Evolutionary conservation across 2,888 invertebrate genomes (phyloP).

Genomic region (Drosophila anomalipes): DNA sequence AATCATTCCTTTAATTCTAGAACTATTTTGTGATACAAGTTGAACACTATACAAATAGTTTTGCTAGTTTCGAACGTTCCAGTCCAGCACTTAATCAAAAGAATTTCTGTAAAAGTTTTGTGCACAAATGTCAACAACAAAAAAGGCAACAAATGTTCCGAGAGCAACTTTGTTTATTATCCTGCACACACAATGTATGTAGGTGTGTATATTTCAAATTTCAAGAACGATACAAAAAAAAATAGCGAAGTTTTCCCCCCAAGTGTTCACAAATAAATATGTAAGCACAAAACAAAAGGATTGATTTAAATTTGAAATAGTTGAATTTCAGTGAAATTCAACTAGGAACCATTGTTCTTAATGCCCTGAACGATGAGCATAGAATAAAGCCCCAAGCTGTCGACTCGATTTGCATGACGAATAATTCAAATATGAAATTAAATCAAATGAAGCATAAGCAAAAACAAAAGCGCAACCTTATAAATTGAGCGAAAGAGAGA

Average conservation of each 20-base stretch:
- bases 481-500: neutral
- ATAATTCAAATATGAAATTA: conserved; percentile 35
- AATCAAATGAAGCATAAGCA: conserved; percentile 17
- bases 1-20: neutral
- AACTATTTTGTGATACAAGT: neutral
- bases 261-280: neutral
- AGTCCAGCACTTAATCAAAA: neutral
- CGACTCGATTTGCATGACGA: conserved; percentile 28
- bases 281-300: neutral
- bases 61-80: neutral
- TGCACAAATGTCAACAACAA: neutral
- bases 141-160: neutral
- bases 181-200: neutral
- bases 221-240: neutral
- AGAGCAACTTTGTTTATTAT: neutral
- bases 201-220: neutral
- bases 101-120: neutral
- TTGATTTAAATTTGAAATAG: neutral
- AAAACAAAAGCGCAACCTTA: conserved; percentile 13
- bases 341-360: neutral
- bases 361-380: neutral
- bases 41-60: neutral
- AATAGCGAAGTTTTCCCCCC: neutral
- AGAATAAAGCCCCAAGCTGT: neutral
- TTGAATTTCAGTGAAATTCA: neutral